phyloP scores from a whole-genome alignment of 2,888 invertebrate genomes.

The Platycheirus albimanus region DNA sequence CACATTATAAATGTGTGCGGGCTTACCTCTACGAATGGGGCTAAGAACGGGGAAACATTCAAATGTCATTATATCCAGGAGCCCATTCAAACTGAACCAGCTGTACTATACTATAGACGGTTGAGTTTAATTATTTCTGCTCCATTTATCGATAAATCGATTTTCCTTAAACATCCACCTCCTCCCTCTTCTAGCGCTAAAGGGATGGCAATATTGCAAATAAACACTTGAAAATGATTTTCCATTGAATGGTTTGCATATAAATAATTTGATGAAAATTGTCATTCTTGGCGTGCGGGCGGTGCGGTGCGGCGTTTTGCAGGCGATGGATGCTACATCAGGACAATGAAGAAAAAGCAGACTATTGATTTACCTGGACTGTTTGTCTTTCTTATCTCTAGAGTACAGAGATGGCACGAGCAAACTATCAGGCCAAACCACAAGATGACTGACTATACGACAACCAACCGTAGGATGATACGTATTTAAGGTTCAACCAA shows the following conservation, averaged over 20 bases:
- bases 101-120: neutral
- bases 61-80: slow-evolving; percentile 39
- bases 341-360: neutral
- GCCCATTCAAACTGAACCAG: neutral
- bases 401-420: slow-evolving; percentile 44
- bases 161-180: slow-evolving; percentile 62
- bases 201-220: slow-evolving; percentile 28
- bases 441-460: neutral
- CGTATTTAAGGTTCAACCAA: slow-evolving; percentile 27
- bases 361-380: slow-evolving; percentile 9
- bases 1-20: slow-evolving; percentile 24
- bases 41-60: neutral
- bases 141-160: slow-evolving; percentile 70
- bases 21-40: slow-evolving; percentile 2
- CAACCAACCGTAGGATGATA: neutral
- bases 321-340: no score
- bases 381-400: slow-evolving; percentile 52
- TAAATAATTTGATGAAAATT: slow-evolving; percentile 45
- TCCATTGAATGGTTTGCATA: slow-evolving; percentile 54
- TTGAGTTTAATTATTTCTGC: slow-evolving; percentile 67
- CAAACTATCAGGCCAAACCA: neutral
- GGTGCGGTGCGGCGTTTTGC: no score
- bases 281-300: slow-evolving; percentile 3
- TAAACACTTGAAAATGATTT: slow-evolving; percentile 53
- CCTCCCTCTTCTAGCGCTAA: no score